Base-by-base conservation (phyloP, 2,113 vertebrate genomes). In the Pseudonaja textilis region DNA sequence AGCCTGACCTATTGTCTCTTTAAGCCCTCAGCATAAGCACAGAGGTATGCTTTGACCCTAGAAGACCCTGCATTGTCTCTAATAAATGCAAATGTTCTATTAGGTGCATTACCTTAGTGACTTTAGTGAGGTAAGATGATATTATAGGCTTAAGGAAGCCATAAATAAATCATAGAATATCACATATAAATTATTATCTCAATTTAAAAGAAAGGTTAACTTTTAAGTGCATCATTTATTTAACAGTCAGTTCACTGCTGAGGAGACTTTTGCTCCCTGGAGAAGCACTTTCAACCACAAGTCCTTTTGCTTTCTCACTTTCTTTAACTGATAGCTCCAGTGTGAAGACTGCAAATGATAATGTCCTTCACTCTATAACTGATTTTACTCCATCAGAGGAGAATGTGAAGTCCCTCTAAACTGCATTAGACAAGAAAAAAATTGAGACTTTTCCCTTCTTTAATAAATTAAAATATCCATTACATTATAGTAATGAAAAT, bases 161-260 rank as follows among this genome's bases (percentile, higher is more conserved):
- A 89, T 93, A 93, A 93, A 93, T 92, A 92, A 90, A 89, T 92
- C 88, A 92, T 90, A 34, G 47, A 56, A 56, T 29, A 87, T 61
- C 89, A 55, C 25, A 22, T 87, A 92, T 42, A 87, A 92, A 74
- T n/a, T 26, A 92, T 61, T 87, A 81, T 92, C 90, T 92, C 50
- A 64, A 55, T 91, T 93, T 87, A 89, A 92, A 93, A 89, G 91
- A 92, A 89, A 92, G 56, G 56, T 87, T 92, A 93, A 90, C 91
- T 90, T 87, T 87, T 87, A 93, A 93, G 88, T 87, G 88, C 57
- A 90, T 93, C 88, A 90, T 87, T 93, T 91, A 89, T 91, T 91
- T 89, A 93, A 61, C n/a, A 59, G 89, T 93, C 61, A 88, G 90
- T 85, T 34, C 52, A 89, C 29, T 47, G 59, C 45, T 61, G 42